Base-by-base conservation (phyloP, 2,797 vertebrate genomes). In the Xenops minutus region DNA sequence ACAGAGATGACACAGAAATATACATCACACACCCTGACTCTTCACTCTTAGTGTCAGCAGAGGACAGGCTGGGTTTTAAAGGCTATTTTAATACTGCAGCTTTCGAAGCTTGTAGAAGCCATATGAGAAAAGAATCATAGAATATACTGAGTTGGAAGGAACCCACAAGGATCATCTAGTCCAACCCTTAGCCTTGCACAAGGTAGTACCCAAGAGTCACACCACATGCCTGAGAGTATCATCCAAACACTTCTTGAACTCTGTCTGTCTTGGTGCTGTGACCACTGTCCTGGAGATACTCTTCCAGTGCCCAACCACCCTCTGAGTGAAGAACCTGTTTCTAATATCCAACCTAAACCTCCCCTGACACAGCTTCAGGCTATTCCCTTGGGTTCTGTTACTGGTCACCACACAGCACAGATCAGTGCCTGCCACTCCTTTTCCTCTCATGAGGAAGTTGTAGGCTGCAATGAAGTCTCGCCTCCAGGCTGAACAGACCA, bases 121-220 rank as follows among this genome's bases (percentile, higher is more conserved):
- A 2, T 10, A 5, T 9, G 6, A 75, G 21, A 77, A 12, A 0
- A 54, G 0, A 63, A 23, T 63, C 30, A 43, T 5, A 63, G 20
- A 63, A 23, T 43, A 32, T 23, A 6, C 61, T 43, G 29, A 43
- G 29, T 43, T 43, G 39, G 20, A 32, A 43, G 39, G 29, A 32
- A 63, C 20, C 29, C 14, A 32, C 29, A 23, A 32, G 20, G 39
- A 32, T 43, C 20, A 41, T 16, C 5, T 4, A 32, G 39, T 32
- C 39, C 20, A 43, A 41, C 9, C 2, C 29, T 29, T 27, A 39
- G 58, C 58, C 37, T 24, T 61, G 12, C 37, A 30, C 5, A 32
- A 1, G 5, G 32, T 20, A 9, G 22, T 43, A 12, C 5, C 39
- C 20, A 22, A 15, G 19, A 41, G 61, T 32, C 29, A 41, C 19